Evolutionary conservation across 2,113 vertebrate genomes (phyloP).

Genomic region (Accipiter cooperii): DNA sequence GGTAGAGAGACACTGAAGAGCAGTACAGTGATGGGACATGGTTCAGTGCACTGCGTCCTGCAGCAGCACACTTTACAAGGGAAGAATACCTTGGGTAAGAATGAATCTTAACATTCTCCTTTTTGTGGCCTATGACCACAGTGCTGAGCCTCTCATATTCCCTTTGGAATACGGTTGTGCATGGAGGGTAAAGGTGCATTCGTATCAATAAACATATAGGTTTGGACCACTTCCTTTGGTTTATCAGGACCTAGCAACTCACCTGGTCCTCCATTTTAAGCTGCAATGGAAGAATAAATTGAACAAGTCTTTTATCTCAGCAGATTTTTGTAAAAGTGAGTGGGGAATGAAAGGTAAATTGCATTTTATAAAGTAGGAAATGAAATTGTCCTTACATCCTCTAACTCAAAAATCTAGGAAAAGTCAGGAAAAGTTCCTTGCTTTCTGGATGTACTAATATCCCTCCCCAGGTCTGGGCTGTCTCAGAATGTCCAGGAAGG

Average conservation of each 20-base stretch:
- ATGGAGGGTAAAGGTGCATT: not conserved
- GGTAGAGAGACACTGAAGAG: not conserved
- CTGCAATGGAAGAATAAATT: not conserved
- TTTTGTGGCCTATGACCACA: not conserved
- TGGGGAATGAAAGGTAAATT: not conserved
- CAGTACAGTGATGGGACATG: rapidly evolving
- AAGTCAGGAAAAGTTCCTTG: not conserved
- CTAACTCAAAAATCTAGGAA: not conserved
- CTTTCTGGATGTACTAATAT: not conserved
- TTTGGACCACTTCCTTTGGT: not conserved
- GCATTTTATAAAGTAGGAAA: not conserved
- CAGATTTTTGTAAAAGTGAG: not conserved
- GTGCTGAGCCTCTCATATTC: not conserved
- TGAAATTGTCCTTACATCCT: not conserved
- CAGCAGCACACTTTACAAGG: not conserved
- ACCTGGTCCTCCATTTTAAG: not conserved
- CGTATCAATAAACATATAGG: rapidly evolving
- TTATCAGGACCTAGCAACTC: not conserved
- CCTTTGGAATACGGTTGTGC: not conserved
- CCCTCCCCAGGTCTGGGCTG: not conserved
- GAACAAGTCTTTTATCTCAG: not conserved
- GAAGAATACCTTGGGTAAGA: not conserved
- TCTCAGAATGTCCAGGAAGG: not conserved
- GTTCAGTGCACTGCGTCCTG: not conserved
- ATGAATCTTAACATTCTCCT: not conserved